phyloP scores from a whole-genome alignment of 2,797 vertebrate species.

The Poecile montanus region DNA sequence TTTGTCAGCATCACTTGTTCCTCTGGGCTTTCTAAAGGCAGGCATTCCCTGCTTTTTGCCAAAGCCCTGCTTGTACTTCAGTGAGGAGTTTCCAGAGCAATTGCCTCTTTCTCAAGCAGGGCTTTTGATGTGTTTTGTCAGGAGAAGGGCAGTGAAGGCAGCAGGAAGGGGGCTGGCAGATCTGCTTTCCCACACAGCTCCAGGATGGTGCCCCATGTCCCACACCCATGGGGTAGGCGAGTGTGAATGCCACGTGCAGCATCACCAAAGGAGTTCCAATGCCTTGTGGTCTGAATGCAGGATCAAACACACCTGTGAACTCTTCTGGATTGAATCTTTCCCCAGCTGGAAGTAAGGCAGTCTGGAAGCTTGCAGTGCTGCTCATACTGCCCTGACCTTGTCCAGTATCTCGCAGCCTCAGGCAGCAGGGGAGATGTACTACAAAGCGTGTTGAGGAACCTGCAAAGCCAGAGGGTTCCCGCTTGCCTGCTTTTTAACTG shows the following conservation, averaged over 20 bases:
- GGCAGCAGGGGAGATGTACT: background rate
- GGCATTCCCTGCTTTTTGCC: background rate
- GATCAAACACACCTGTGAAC: background rate
- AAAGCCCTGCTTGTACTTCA: background rate
- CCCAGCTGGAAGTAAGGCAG: background rate
- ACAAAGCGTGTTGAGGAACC: background rate
- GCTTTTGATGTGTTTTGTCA: background rate
- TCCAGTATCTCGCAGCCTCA: background rate
- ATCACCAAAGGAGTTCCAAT: background rate
- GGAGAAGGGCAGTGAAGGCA: background rate
- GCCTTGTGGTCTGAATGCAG: background rate
- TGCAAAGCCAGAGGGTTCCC: background rate
- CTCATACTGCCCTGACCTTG: background rate
- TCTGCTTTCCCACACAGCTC: background rate
- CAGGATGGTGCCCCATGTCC: rapidly evolving
- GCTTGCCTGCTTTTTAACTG: background rate
- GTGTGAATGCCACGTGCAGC: background rate
- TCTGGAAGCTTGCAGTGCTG: background rate
- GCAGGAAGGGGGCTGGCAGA: background rate
- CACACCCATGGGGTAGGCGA: background rate
- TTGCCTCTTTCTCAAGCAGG: background rate
- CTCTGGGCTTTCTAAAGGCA: background rate
- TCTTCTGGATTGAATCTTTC: background rate
- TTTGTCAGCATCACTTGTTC: background rate
- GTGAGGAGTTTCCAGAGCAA: background rate